Evolutionary conservation across 2,113 vertebrate species (phyloP).

Genomic region (Symphodus melops): DNA sequence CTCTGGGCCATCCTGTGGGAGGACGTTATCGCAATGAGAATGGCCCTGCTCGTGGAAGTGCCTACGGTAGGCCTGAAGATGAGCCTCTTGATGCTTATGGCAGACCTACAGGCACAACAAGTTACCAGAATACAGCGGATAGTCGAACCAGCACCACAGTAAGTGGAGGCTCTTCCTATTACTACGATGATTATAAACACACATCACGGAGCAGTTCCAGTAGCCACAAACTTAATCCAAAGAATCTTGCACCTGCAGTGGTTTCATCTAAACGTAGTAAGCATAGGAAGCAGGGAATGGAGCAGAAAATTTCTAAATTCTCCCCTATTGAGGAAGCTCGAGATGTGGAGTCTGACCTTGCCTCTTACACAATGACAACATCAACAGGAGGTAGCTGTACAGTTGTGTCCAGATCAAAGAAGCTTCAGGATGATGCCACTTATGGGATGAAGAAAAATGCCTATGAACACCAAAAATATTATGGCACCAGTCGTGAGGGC

Average conservation of each 20-base stretch:
- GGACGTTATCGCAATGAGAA: slow-evolving; percentile 85
- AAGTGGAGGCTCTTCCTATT: slow-evolving; percentile 83
- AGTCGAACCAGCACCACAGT: slow-evolving; percentile 73
- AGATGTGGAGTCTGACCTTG: slow-evolving; percentile 96
- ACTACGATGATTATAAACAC: slow-evolving; percentile 93
- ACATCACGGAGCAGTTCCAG: slow-evolving; percentile 83
- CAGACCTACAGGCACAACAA: slow-evolving; percentile 77
- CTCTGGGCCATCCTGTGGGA: slow-evolving; percentile 72
- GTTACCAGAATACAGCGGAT: slow-evolving; percentile 73
- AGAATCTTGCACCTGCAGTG: slow-evolving; percentile 93
- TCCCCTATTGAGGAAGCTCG: slow-evolving; percentile 98
- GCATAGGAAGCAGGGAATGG: slow-evolving; percentile 97
- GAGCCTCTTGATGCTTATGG: slow-evolving; percentile 88
- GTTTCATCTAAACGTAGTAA: slow-evolving; percentile 96
- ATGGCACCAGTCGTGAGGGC: slow-evolving; percentile 87
- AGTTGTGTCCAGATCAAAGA: slow-evolving; percentile 91
- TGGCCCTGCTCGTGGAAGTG: slow-evolving; percentile 83
- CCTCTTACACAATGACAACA: slow-evolving; percentile 89
- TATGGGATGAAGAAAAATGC: slow-evolving; percentile 94
- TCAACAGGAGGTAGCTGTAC: slow-evolving; percentile 87
- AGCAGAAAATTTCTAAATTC: slow-evolving; percentile 99
- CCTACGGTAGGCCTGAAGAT: slow-evolving; percentile 89
- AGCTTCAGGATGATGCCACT: slow-evolving; percentile 90
- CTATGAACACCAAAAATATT: slow-evolving; percentile 96
- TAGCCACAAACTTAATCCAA: slow-evolving; percentile 91